A percentile compares a stretch with the other conserved stretches of the same genome.
Evolutionary conservation across 2,888 invertebrate species (phyloP).

Genomic region (Drosophila greeni): DNA sequence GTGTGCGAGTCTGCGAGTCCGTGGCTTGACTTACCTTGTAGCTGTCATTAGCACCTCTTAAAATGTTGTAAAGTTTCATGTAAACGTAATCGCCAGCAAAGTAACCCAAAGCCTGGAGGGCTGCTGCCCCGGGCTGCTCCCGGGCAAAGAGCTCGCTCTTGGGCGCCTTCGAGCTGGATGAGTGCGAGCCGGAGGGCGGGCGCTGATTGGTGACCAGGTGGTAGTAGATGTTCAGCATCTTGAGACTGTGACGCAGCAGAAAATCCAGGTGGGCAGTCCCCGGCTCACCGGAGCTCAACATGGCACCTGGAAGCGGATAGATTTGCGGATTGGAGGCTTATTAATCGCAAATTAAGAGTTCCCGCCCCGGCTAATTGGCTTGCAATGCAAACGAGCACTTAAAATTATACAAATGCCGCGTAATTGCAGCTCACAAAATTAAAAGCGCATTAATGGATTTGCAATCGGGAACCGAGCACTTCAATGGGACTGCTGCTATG

Average conservation of each 20-base stretch:
- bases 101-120: conserved; percentile 80
- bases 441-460: conserved; percentile 65
- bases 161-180: conserved; percentile 61
- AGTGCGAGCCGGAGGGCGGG: conserved; percentile 60
- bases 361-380: conserved; percentile 57
- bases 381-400: conserved; percentile 52
- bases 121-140: conserved; percentile 64
- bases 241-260: conserved; percentile 76
- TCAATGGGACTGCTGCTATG: conserved; percentile 22
- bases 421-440: conserved; percentile 57
- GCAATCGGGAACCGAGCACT: conserved; percentile 33
- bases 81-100: conserved; percentile 88
- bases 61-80: conserved; percentile 88
- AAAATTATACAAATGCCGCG: conserved; percentile 55
- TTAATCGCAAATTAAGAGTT: conserved; percentile 60
- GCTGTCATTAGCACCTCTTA: conserved; percentile 90
- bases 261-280: conserved; percentile 62
- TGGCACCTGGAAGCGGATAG: conserved; percentile 51
- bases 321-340: conserved; percentile 39
- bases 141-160: conserved; percentile 73
- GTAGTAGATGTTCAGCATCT: conserved; percentile 78
- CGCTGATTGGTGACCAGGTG: conserved; percentile 78
- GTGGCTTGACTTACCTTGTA: conserved; percentile 84
- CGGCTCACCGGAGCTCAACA: conserved; percentile 54
- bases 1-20: conserved; percentile 22